These are phyloP conservation scores for Meloidogyne floridensis DNA, from an alignment of 1,140 invertebrate genomes.

Conservation along the genomic window DNA sequence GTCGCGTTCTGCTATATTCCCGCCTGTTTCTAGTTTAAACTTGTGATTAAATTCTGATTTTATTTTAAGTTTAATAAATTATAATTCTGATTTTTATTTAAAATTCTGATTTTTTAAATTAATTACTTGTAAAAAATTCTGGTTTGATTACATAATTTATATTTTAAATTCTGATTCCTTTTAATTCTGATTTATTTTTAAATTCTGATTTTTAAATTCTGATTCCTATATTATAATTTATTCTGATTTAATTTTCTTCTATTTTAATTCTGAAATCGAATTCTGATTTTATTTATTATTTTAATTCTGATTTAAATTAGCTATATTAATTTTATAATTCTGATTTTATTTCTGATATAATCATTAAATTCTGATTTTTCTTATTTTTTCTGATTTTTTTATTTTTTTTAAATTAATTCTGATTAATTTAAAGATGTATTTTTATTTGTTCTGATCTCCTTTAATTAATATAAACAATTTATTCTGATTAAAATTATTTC, in stretches of 20 bases:
- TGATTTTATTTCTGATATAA: too few species aligned
- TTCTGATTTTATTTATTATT: not conserved
- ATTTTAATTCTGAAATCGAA: not conserved
- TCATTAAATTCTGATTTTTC: not conserved
- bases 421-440: not conserved
- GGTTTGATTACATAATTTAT: too few species aligned
- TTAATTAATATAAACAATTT: not conserved
- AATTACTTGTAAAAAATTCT: not conserved
- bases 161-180: too few species aligned
- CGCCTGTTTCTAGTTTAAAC: slow-evolving; percentile 39
- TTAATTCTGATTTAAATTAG: too few species aligned
- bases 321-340: too few species aligned
- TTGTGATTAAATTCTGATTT: not conserved
- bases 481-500: not conserved
- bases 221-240: too few species aligned
- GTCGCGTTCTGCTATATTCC: slow-evolving; percentile 46
- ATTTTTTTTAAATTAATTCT: not conserved
- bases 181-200: not conserved
- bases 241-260: too few species aligned
- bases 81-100: not conserved
- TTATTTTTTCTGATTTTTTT: not conserved
- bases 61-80: not conserved
- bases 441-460: not conserved
- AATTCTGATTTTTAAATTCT: not conserved
- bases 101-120: not conserved